Evolutionary conservation across 1,140 invertebrate genomes (phyloP).

Genomic region (Leptinotarsa undecemlineata): DNA sequence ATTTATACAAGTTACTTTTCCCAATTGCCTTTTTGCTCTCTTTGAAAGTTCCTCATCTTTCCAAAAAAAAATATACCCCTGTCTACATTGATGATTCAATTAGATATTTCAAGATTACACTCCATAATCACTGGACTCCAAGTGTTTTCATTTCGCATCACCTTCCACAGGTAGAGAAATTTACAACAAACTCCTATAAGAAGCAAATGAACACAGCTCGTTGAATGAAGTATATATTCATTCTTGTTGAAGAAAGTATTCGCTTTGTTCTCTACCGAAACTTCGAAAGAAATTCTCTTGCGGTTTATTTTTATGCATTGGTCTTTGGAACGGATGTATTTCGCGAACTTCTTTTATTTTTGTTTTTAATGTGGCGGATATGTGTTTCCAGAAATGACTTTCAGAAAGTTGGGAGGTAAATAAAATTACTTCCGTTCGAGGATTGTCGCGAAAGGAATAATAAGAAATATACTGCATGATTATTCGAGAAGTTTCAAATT

Average conservation of each 20-base stretch:
- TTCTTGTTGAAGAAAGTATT: background rate
- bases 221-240: background rate
- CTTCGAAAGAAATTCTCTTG: background rate
- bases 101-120: too few species aligned
- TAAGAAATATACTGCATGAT: too few species aligned
- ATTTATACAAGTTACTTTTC: too few species aligned
- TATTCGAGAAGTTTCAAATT: too few species aligned
- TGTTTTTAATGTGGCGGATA: background rate
- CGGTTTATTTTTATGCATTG: constrained; percentile 3
- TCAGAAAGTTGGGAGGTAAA: background rate
- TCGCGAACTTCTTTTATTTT: background rate
- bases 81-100: too few species aligned
- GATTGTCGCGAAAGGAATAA: background rate
- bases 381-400: background rate
- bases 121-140: too few species aligned
- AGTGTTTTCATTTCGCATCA: too few species aligned
- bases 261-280: background rate
- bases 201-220: background rate
- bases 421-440: constrained; percentile 5
- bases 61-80: too few species aligned
- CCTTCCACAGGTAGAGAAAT: background rate
- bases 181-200: background rate
- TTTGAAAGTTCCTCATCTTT: too few species aligned
- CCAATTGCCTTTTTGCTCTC: too few species aligned
- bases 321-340: constrained; percentile 1